Conservation (phyloP, 2,113 vertebrate genomes). For the Lepus timidus region DNA sequence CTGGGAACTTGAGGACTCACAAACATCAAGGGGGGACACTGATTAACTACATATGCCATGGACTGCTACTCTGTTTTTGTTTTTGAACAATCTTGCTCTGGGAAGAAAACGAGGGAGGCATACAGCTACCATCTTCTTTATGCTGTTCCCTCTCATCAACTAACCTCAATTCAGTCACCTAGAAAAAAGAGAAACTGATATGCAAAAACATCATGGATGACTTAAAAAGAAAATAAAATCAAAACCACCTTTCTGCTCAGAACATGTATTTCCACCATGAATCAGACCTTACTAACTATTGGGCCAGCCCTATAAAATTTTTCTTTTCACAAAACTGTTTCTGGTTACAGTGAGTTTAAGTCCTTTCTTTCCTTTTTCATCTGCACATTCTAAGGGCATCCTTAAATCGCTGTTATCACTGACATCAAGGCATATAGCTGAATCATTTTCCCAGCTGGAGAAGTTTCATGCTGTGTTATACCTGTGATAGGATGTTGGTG, state of each 20-base stretch:
- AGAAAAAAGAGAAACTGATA: constrained; percentile 41
- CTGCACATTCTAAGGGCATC: neutral
- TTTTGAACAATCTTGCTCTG: neutral
- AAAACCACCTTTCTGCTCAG: neutral
- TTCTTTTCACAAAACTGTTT: neutral
- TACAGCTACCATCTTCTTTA: neutral
- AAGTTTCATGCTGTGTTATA: constrained; percentile 52
- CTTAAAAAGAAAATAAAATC: constrained; percentile 28
- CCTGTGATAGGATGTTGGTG: constrained; percentile 99
- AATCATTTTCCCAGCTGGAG: neutral
- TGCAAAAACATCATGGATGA: neutral
- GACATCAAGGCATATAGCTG: neutral
- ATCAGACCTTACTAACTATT: neutral
- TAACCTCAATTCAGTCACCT: neutral
- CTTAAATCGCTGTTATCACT: neutral
- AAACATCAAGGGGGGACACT: neutral
- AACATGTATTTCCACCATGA: neutral
- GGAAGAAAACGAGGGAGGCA: constrained; percentile 14
- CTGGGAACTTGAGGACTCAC: neutral
- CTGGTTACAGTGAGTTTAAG: neutral
- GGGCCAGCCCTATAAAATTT: neutral
- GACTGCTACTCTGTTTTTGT: neutral
- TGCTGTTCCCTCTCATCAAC: neutral
- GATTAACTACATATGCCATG: neutral
- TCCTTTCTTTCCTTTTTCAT: neutral